Conservation (phyloP, 2,888 invertebrate species). For the Diogma glabrata region DNA sequence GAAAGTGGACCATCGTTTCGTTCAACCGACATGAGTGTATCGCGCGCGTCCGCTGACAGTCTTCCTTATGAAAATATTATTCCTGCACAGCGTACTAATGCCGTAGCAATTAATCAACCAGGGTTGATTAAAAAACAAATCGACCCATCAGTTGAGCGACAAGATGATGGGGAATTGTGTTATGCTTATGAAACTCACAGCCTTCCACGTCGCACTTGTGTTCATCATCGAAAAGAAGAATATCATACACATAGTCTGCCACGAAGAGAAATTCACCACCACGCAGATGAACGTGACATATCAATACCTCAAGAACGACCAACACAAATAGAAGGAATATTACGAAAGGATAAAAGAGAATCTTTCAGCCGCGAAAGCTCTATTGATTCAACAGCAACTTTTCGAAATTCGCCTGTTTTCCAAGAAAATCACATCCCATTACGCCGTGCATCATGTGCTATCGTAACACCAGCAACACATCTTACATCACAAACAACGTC, state of each 20-base stretch:
- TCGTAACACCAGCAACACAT: constrained; percentile 18
- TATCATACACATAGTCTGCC: constrained; percentile 34
- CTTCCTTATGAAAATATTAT: constrained; percentile 13
- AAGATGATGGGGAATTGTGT: constrained; percentile 2
- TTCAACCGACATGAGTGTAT: constrained; percentile 18
- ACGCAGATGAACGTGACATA: constrained; percentile 9
- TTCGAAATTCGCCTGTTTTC: constrained; percentile 15
- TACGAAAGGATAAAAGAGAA: background rate
- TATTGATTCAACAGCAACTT: constrained; percentile 13
- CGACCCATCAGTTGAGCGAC: constrained; percentile 13
- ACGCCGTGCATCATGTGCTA: constrained; percentile 14
- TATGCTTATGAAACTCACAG: constrained; percentile 36
- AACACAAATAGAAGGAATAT: constrained; percentile 2
- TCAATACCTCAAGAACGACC: background rate
- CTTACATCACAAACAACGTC: constrained; percentile 3
- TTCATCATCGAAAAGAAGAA: constrained; percentile 31
- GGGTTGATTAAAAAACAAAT: constrained; percentile 8
- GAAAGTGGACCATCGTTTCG: constrained; percentile 24
- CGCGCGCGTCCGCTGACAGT: constrained; percentile 15
- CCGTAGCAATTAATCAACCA: background rate
- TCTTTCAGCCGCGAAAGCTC: constrained; percentile 17
- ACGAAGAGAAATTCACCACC: constrained; percentile 28
- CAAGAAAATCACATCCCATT: constrained; percentile 16
- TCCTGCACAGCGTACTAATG: constrained; percentile 13
- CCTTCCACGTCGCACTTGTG: constrained; percentile 32